These are phyloP conservation scores for Beris morrisii DNA, from an alignment of 2,888 invertebrate genomes.

Conservation along the genomic window DNA sequence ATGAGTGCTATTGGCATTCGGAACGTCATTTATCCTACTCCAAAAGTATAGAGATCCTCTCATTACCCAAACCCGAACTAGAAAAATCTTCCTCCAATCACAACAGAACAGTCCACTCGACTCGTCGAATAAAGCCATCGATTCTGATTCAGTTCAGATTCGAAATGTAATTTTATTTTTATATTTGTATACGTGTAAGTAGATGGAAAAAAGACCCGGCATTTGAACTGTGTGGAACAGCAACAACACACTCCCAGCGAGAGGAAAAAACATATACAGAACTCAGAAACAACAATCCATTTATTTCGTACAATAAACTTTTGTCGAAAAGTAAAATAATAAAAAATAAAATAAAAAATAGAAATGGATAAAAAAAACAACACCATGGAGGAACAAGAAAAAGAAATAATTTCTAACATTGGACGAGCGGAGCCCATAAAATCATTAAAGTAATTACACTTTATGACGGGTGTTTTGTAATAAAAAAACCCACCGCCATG, in stretches of 20 bases:
- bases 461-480: conserved; percentile 43
- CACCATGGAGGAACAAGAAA: conserved; percentile 33
- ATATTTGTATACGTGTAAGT: too few species aligned
- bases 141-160: not conserved
- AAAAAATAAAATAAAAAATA: conserved; percentile 38
- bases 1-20: too few species aligned
- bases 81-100: too few species aligned
- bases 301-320: conserved; percentile 41
- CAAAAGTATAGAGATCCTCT: too few species aligned
- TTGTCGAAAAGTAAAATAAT: conserved; percentile 40
- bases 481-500: conserved; percentile 40
- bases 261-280: not conserved
- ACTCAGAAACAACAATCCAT: conserved; percentile 27
- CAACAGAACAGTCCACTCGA: too few species aligned
- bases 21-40: too few species aligned
- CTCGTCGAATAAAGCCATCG: conserved; percentile 1
- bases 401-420: conserved; percentile 37
- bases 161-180: too few species aligned
- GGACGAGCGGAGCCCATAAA: conserved; percentile 43
- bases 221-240: not conserved
- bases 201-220: too few species aligned
- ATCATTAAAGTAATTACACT: conserved; percentile 46
- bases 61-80: too few species aligned
- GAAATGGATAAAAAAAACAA: conserved; percentile 34
- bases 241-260: not conserved